Evolutionary conservation across 2,888 invertebrate genomes (phyloP).

Genomic region (Aplocera efformata): DNA sequence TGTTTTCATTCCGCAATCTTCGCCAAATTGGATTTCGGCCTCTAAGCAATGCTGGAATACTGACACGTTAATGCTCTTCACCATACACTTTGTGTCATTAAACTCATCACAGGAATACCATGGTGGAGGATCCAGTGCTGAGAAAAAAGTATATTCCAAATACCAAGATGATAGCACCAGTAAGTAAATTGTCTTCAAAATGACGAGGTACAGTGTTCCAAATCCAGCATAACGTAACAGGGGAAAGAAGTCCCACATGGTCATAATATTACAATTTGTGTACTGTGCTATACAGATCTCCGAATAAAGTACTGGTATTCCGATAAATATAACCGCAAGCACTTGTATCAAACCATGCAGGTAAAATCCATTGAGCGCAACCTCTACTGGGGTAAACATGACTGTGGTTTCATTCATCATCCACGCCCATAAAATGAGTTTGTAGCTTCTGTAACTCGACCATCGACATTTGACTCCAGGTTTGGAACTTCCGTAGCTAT

Average conservation of each 20-base stretch:
- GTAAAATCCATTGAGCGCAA: slow-evolving; percentile 58
- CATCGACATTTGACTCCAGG: slow-evolving; percentile 44
- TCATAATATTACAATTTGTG: slow-evolving; percentile 53
- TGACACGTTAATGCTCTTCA: slow-evolving; percentile 60
- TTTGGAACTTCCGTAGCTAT: slow-evolving; percentile 34
- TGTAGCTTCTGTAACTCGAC: slow-evolving; percentile 54
- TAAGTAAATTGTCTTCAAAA: slow-evolving; percentile 51
- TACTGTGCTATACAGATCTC: slow-evolving; percentile 68
- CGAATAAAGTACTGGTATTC: slow-evolving; percentile 65
- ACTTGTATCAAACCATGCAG: slow-evolving; percentile 42
- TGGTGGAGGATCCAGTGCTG: slow-evolving; percentile 56
- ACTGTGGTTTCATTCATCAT: slow-evolving; percentile 61
- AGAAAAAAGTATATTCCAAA: slow-evolving; percentile 55
- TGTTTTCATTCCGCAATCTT: slow-evolving; percentile 65
- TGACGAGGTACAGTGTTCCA: slow-evolving; percentile 47
- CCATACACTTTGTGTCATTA: slow-evolving; percentile 55
- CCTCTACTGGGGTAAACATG: slow-evolving; percentile 44
- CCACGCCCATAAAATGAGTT: slow-evolving; percentile 57
- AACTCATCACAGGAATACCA: slow-evolving; percentile 63
- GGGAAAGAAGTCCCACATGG: slow-evolving; percentile 66
- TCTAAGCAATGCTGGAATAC: slow-evolving; percentile 67
- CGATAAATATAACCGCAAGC: slow-evolving; percentile 50
- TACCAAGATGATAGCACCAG: slow-evolving; percentile 59
- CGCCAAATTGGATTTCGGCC: slow-evolving; percentile 51
- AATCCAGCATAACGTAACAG: slow-evolving; percentile 57